Base-by-base conservation (phyloP, 2,888 invertebrate genomes). In the Lycia hirtaria region DNA sequence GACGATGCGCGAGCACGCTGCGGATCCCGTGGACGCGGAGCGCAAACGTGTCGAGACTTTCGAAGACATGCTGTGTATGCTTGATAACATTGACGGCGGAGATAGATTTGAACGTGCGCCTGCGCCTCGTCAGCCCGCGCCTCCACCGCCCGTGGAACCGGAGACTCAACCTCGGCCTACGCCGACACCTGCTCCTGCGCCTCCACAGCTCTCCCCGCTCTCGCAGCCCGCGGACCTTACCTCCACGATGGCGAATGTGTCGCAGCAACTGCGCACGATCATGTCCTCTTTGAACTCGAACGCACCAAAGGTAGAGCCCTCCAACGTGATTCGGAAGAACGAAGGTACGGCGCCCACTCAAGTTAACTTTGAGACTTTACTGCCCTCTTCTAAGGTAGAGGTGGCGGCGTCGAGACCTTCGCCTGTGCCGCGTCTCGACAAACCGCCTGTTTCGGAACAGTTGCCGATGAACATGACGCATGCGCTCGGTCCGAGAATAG, bases 221-320 rank as follows among this genome's bases (percentile, higher is more conserved):
- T 95, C 95, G 0, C 95, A 95, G 75, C 95, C 95, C 0, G 93
- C 94, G 1, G 95, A 96, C 75, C 82, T 95, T 43, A 95, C 95
- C 10, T 94, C 95, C 0, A 95, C 95, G 71, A 94, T 95, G 85
- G 95, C 94, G 0, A 95, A 95, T 72, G 95, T 94, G 0, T 95
- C 95, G 0, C 95, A 95, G 76, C 95, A 95, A 71, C 75, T 95
- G 40, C 87, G 95, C 28, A 94, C 94, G 4, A 91, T 95, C 43
- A 88, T 95, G 79, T 95, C 95, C 0, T 95, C 95, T 0, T 75
- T 95, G 24, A 94, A 94, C 60, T 75, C 82, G 5, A 85, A 78
- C 44, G 66, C 94, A 0, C 92, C 93, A 28, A 93, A 94, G 63
- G 85, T 85, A 2, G 88, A 93, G 28, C 76, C 88, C 37, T 88